Conservation (phyloP, 2,888 invertebrate species). For the Clostera curtula region DNA sequence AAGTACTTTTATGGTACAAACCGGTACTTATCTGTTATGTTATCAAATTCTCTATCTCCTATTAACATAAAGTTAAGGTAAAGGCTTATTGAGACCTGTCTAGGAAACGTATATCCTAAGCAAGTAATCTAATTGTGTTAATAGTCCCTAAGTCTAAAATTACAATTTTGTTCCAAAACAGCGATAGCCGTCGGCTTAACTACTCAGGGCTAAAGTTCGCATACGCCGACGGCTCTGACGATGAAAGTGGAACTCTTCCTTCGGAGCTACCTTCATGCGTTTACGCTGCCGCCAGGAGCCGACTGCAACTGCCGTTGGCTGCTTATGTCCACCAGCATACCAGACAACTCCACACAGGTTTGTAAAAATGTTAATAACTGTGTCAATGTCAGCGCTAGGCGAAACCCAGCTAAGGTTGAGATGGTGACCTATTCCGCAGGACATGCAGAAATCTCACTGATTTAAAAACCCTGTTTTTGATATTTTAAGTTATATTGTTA, state of each 20-base stretch:
- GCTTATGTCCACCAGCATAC: conserved; percentile 67
- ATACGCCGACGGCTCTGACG: conserved; percentile 61
- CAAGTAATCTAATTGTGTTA: conserved; percentile 2
- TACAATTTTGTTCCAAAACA: conserved; percentile 18
- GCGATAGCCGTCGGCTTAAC: conserved; percentile 55
- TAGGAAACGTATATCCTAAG: too few species aligned
- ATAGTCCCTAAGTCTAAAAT: neutral
- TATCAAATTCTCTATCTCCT: too few species aligned
- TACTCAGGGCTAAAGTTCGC: conserved; percentile 58
- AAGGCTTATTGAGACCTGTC: too few species aligned
- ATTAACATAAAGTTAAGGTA: too few species aligned
- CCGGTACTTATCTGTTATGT: too few species aligned
- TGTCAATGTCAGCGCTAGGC: neutral
- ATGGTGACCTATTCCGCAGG: neutral
- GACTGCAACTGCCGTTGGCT: conserved; percentile 56
- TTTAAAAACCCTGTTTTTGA: too few species aligned
- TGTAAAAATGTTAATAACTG: conserved; percentile 1
- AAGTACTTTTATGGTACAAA: too few species aligned
- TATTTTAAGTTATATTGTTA: too few species aligned
- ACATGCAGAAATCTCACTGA: too few species aligned
- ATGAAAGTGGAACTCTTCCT: conserved; percentile 72
- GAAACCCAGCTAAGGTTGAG: neutral
- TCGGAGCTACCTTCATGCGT: conserved; percentile 88
- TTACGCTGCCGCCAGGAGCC: conserved; percentile 77
- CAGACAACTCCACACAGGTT: conserved; percentile 57